phyloP scores from a whole-genome alignment of 1,140 invertebrate species.

The Lasioglossum albipes region DNA sequence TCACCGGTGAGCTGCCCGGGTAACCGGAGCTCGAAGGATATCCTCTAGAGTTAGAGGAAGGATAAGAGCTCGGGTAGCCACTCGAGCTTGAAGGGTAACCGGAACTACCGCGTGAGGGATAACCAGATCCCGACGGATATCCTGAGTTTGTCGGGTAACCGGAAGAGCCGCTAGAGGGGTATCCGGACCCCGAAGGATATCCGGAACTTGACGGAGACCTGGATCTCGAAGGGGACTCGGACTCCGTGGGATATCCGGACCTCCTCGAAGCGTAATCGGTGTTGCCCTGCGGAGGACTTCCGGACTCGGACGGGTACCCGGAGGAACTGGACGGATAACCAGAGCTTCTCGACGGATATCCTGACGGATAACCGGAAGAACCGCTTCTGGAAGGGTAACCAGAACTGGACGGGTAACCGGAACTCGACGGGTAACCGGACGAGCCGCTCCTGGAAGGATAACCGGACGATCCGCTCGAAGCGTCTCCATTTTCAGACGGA shows the following conservation, averaged over 20 bases:
- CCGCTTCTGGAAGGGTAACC: constrained; percentile 34
- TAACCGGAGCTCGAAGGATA: constrained; percentile 21
- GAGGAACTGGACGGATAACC: constrained; percentile 43
- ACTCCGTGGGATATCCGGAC: constrained; percentile 46
- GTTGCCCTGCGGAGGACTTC: constrained; percentile 42
- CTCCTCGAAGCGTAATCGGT: constrained; percentile 53
- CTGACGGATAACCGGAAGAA: constrained; percentile 26
- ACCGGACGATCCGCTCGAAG: too few species aligned
- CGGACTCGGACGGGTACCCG: constrained; percentile 46
- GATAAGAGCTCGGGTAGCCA: constrained; percentile 36
- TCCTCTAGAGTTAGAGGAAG: neutral
- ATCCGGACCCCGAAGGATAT: constrained; percentile 30
- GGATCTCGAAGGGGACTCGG: constrained; percentile 38
- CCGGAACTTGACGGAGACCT: constrained; percentile 56
- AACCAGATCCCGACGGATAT: constrained; percentile 39
- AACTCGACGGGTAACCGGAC: constrained; percentile 32
- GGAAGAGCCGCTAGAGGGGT: constrained; percentile 36
- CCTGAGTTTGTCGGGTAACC: constrained; percentile 56
- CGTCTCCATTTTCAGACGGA: neutral
- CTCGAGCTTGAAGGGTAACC: constrained; percentile 54
- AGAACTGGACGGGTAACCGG: neutral
- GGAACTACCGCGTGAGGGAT: constrained; percentile 21
- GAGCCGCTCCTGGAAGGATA: constrained; percentile 32
- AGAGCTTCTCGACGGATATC: constrained; percentile 40
- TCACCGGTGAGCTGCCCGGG: constrained; percentile 10